A percentile compares a stretch with the other conserved stretches of the same genome.
Evolutionary conservation across 1,140 invertebrate species (phyloP).

Genomic region (Ceratosolen fusciceps): DNA sequence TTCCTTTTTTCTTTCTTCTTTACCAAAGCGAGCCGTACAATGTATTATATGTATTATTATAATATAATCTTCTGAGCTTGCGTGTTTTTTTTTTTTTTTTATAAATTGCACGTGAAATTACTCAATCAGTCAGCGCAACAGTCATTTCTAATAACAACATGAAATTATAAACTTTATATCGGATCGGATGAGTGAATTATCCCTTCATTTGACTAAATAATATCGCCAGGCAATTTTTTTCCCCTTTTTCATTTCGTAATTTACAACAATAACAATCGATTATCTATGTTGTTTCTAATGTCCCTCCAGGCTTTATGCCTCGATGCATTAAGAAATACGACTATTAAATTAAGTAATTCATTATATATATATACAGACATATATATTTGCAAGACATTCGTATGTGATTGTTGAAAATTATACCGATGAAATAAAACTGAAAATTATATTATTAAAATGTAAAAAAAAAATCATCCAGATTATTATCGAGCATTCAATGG

Average conservation of each 20-base stretch:
- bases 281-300: neutral
- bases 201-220: slow-evolving; percentile 3
- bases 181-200: neutral
- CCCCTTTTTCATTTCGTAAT: neutral
- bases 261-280: neutral
- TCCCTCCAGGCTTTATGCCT: neutral
- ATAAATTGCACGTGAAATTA: neutral
- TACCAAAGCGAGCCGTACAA: too few species aligned
- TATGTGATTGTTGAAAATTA: neutral
- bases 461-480: too few species aligned
- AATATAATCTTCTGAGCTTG: too few species aligned
- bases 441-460: neutral
- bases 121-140: neutral
- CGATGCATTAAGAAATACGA: neutral
- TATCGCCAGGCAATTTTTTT: neutral
- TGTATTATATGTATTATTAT: too few species aligned
- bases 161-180: neutral
- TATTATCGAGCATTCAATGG: too few species aligned
- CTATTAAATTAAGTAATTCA: neutral
- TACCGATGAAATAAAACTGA: neutral
- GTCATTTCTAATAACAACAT: neutral
- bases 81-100: too few species aligned
- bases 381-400: neutral
- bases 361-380: neutral
- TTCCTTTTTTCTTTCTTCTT: too few species aligned